Percentiles rank a stretch among this genome's conserved stretches.
Conservation (phyloP, 2,113 vertebrate genomes). For the Scomber scombrus region DNA sequence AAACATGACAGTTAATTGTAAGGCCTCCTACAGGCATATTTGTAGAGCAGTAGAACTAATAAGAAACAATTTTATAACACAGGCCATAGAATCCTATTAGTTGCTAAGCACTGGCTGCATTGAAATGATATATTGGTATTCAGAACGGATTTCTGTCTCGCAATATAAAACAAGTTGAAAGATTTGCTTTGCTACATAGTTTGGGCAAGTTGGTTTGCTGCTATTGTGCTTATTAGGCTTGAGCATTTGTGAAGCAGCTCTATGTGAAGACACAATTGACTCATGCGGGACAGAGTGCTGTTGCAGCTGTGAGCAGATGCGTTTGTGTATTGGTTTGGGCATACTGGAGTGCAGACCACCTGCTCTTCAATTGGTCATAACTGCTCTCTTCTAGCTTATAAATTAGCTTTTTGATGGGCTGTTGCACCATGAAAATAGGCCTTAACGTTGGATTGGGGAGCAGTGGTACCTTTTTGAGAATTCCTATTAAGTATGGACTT, state of each 20-base stretch:
- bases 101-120: not conserved
- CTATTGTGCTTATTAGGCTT: too few relatives aligned
- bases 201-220: not conserved
- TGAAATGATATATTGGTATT: not conserved
- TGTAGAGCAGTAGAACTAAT: not conserved
- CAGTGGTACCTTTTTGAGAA: not conserved
- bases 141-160: not conserved
- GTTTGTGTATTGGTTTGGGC: too few relatives aligned
- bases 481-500: not conserved
- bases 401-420: too few relatives aligned
- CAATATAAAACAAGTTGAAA: not conserved
- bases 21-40: constrained; percentile 4
- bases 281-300: too few relatives aligned
- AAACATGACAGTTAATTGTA: constrained; percentile 32
- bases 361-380: too few relatives aligned
- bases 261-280: too few relatives aligned
- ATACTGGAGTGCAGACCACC: too few relatives aligned
- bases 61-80: not conserved
- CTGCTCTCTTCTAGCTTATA: too few relatives aligned
- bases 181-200: not conserved
- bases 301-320: too few relatives aligned
- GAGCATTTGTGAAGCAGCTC: too few relatives aligned
- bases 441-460: not conserved
- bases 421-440: not conserved
- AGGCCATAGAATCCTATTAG: not conserved